Conservation (phyloP, 2,888 invertebrate genomes). For the Polyploca ridens region DNA sequence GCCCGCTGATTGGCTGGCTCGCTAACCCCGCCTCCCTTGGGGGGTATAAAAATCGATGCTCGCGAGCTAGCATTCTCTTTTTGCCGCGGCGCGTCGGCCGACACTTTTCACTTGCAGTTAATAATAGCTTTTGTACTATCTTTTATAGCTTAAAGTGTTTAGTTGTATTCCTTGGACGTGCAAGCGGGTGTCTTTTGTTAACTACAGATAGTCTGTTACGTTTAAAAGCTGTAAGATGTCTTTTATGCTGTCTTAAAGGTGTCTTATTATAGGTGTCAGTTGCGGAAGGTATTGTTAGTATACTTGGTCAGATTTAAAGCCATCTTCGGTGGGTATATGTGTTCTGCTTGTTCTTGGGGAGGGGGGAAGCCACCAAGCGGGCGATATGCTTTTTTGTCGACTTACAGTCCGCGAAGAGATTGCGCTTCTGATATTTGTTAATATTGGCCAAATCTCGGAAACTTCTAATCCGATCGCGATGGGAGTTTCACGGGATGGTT, state of each 20-base stretch:
- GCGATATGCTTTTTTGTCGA: no score
- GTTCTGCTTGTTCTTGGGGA: no score
- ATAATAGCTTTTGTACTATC: conserved; percentile 78
- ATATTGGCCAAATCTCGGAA: no score
- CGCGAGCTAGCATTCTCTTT: conserved; percentile 62
- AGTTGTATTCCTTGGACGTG: conserved; percentile 77
- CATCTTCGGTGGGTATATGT: no score
- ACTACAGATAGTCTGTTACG: conserved; percentile 63
- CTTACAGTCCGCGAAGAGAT: no score
- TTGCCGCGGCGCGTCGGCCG: conserved; percentile 68
- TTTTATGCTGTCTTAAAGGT: conserved; percentile 60
- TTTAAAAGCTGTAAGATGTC: conserved; percentile 65
- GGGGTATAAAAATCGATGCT: conserved; percentile 83
- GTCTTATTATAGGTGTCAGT: not conserved
- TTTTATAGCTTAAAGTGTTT: conserved; percentile 80
- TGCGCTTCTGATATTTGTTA: no score
- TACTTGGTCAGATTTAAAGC: not conserved
- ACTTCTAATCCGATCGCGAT: no score
- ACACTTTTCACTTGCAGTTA: conserved; percentile 77
- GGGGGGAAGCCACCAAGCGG: no score
- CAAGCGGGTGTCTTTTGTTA: conserved; percentile 74
- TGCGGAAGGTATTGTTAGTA: not conserved
- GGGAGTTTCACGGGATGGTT: no score
- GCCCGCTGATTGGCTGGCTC: conserved; percentile 75
- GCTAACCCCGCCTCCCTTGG: conserved; percentile 73